Conservation (phyloP, 2,888 invertebrate genomes). For the Nephrotoma flavescens region DNA sequence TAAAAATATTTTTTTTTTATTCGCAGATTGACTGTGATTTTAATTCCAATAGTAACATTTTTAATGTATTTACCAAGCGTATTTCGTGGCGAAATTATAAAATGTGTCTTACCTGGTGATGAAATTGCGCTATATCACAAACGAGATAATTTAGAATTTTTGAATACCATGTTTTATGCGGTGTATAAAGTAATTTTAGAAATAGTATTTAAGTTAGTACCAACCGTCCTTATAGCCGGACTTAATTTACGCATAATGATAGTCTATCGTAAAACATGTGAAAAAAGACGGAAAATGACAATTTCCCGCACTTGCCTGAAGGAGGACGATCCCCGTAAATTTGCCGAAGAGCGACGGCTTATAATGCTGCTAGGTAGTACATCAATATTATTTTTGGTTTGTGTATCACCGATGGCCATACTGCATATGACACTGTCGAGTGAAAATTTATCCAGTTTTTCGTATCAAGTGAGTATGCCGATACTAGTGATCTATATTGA, state of each 20-base stretch:
- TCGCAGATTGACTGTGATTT: slow-evolving; percentile 39
- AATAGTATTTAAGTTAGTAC: slow-evolving; percentile 48
- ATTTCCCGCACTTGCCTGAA: slow-evolving; percentile 39
- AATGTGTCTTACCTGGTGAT: slow-evolving; percentile 35
- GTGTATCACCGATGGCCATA: slow-evolving; percentile 57
- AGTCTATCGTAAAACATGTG: slow-evolving; percentile 49
- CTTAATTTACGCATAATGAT: slow-evolving; percentile 51
- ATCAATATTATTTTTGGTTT: slow-evolving; percentile 49
- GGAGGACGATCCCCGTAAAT: slow-evolving; percentile 47
- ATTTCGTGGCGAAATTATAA: slow-evolving; percentile 44
- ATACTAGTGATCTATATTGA: not conserved
- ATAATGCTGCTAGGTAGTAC: slow-evolving; percentile 50
- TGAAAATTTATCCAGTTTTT: slow-evolving; percentile 41
- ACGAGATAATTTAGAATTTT: slow-evolving; percentile 35
- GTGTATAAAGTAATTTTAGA: slow-evolving; percentile 48
- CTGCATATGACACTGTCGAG: slow-evolving; percentile 51
- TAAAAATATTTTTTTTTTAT: too few species aligned
- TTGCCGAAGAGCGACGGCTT: slow-evolving; percentile 50
- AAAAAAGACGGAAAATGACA: slow-evolving; percentile 48
- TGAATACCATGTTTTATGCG: slow-evolving; percentile 37
- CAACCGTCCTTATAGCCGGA: slow-evolving; percentile 48
- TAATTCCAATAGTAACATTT: slow-evolving; percentile 49
- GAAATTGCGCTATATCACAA: slow-evolving; percentile 43
- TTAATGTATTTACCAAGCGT: slow-evolving; percentile 52
- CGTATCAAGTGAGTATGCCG: slow-evolving; percentile 40